Conservation (phyloP, 2,888 invertebrate genomes). For the Perithous albicinctus region DNA sequence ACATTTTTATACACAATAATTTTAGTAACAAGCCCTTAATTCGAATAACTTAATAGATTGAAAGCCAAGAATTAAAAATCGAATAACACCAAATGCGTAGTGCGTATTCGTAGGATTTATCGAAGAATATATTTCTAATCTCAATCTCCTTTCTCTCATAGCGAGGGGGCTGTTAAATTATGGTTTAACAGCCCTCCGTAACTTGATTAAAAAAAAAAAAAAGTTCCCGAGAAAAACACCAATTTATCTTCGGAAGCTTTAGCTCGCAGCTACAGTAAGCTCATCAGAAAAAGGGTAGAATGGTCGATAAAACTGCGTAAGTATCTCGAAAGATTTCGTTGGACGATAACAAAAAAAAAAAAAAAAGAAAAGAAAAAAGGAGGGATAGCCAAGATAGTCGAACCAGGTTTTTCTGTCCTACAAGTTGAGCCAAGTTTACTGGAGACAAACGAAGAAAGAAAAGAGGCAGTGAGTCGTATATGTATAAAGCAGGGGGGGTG, state of each 20-base stretch:
- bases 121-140: background rate
- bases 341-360: slow-evolving; percentile 76
- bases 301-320: slow-evolving; percentile 58
- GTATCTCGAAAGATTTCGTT: slow-evolving; percentile 72
- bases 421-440: slow-evolving; percentile 58
- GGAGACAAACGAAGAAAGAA: slow-evolving; percentile 12
- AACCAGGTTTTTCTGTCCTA: slow-evolving; percentile 36
- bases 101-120: background rate
- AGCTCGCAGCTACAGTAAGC: background rate
- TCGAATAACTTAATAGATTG: too few species aligned
- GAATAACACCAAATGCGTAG: background rate
- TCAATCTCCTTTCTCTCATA: background rate
- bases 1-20: too few species aligned
- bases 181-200: background rate
- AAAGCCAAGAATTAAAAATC: background rate
- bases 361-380: too few species aligned
- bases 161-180: background rate
- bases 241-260: background rate
- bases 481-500: background rate
- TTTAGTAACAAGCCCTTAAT: background rate
- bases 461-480: background rate
- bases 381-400: slow-evolving; percentile 36
- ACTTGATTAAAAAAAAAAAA: background rate
- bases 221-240: background rate
- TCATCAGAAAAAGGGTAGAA: slow-evolving; percentile 25